A percentile compares a stretch with the other conserved stretches of the same genome.
Conservation (phyloP, 2,888 invertebrate genomes). For the Limnephilus marmoratus region DNA sequence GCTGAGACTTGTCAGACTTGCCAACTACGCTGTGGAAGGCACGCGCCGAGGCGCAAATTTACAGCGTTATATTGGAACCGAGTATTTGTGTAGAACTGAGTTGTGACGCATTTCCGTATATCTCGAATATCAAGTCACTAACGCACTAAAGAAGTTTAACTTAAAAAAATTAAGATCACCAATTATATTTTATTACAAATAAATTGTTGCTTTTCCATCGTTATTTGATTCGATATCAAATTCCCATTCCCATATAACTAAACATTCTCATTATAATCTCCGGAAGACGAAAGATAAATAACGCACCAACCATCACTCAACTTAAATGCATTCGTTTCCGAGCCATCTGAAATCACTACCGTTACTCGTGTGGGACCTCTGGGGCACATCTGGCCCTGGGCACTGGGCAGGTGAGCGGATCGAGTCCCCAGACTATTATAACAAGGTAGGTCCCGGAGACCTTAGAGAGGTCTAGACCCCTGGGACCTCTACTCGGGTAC, state of each 20-base stretch:
- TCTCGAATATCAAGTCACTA: too few relatives aligned
- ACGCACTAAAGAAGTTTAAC: too few relatives aligned
- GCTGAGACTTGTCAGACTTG: too few relatives aligned
- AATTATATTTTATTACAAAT: not conserved
- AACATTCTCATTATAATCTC: not conserved
- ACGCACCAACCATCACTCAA: not conserved
- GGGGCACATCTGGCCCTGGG: conserved; percentile 48
- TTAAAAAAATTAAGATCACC: not conserved
- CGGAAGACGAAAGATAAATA: conserved; percentile 3
- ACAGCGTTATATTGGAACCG: too few relatives aligned
- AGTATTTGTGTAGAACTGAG: too few relatives aligned
- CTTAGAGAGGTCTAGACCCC: conserved; percentile 3
- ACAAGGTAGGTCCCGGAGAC: not conserved
- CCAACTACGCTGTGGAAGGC: too few relatives aligned
- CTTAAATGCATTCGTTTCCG: not conserved
- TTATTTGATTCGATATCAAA: not conserved
- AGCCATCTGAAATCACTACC: conserved; percentile 18
- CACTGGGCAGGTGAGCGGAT: conserved; percentile 52
- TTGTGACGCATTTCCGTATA: too few relatives aligned
- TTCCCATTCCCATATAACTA: not conserved
- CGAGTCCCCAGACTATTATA: conserved; percentile 3
- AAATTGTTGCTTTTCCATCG: not conserved
- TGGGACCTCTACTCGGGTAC: conserved; percentile 12
- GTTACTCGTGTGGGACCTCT: not conserved
- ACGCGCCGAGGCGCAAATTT: too few relatives aligned